Evolutionary conservation across 1,140 invertebrate species (phyloP).

Genomic region (Drosophila azteca): DNA sequence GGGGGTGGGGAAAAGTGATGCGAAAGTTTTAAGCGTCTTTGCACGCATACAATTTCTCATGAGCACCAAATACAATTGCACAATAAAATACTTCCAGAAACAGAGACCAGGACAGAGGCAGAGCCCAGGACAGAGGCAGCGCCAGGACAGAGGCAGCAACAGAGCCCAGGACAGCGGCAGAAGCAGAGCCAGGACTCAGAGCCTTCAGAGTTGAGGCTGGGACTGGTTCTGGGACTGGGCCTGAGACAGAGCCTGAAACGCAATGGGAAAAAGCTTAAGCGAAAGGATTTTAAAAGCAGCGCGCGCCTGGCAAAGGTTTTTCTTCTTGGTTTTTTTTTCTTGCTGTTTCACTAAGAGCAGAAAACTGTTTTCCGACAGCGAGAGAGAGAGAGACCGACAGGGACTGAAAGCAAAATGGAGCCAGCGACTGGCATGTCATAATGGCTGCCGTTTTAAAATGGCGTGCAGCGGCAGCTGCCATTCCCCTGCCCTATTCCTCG

Average conservation of each 20-base stretch:
- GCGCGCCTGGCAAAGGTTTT: conserved; percentile 26
- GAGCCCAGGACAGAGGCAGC: conserved; percentile 9
- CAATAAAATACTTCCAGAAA: conserved; percentile 59
- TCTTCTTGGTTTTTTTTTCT: conserved; percentile 27
- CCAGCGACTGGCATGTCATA: conserved; percentile 44
- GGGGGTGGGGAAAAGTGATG: conserved; percentile 32
- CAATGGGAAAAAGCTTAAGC: conserved; percentile 69
- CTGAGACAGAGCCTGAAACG: no score
- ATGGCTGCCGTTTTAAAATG: conserved; percentile 64
- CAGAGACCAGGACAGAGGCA: neutral
- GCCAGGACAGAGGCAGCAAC: no score
- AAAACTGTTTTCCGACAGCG: conserved; percentile 30
- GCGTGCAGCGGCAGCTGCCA: conserved; percentile 43
- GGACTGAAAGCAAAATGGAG: conserved; percentile 15
- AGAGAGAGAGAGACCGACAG: neutral
- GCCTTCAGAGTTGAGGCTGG: no score
- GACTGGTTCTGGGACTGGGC: conserved; percentile 20
- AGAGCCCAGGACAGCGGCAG: neutral
- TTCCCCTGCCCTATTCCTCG: conserved; percentile 9
- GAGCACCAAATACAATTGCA: conserved; percentile 80
- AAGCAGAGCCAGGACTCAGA: neutral
- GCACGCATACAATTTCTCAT: conserved; percentile 79
- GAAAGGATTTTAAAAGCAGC: conserved; percentile 64
- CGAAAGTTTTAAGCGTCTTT: conserved; percentile 78
- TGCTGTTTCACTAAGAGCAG: conserved; percentile 46